Evolutionary conservation across 2,797 vertebrate species (phyloP).

Genomic region (Brachyrhaphis roseni): DNA sequence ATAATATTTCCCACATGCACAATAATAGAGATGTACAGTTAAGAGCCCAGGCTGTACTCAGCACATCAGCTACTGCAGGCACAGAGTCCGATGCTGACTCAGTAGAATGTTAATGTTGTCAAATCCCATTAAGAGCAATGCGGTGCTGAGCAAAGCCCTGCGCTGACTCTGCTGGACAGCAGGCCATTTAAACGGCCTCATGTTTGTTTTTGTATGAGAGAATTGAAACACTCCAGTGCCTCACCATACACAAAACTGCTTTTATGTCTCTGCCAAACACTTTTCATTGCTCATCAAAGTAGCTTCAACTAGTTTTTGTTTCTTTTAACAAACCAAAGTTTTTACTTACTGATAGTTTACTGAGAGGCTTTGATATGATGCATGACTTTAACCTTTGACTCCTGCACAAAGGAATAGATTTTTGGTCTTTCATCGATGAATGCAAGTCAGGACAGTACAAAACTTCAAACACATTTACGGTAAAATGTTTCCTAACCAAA

Average conservation of each 20-base stretch:
- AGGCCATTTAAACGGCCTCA: conserved; percentile 51
- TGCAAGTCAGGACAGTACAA: background rate
- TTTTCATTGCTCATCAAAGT: conserved; percentile 33
- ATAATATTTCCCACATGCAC: background rate
- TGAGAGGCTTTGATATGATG: background rate
- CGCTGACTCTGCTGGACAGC: conserved; percentile 47
- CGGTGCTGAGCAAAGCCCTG: conserved; percentile 36
- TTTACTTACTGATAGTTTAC: background rate
- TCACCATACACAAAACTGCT: conserved; percentile 33
- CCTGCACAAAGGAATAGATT: background rate
- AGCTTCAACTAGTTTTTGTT: conserved; percentile 24
- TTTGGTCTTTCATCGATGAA: background rate
- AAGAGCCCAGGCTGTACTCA: conserved; percentile 22
- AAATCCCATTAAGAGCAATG: conserved; percentile 71
- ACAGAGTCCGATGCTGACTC: conserved; percentile 64
- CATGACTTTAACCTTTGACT: background rate
- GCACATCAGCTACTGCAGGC: conserved; percentile 38
- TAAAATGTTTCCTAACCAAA: background rate
- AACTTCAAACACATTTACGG: background rate
- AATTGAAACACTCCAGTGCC: conserved; percentile 46
- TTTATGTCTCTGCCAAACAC: conserved; percentile 26
- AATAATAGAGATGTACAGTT: background rate
- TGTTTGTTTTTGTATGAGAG: conserved; percentile 42
- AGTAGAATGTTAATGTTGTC: conserved; percentile 67
- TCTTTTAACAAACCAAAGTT: background rate